phyloP scores from a whole-genome alignment of 30 jellyfish, hydroid and myxozoan species.

The Catostylus mosaicus region DNA sequence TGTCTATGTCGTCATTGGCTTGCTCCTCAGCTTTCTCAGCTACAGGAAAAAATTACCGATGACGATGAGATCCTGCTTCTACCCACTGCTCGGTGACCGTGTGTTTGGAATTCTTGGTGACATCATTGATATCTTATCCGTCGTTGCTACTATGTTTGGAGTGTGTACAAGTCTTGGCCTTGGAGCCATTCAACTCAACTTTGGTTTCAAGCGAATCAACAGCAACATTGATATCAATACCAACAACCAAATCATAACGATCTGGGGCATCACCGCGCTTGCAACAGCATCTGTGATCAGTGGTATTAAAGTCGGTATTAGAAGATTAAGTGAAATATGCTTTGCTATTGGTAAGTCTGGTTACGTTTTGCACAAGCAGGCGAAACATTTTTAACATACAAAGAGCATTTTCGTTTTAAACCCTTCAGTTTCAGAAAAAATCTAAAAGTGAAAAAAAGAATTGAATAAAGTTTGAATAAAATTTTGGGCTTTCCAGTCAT shows the following conservation, averaged over 20 bases:
- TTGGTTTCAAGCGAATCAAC: slow-evolving; percentile 87
- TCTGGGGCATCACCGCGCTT: slow-evolving; percentile 96
- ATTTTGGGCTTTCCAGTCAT: too few species aligned
- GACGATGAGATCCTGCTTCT: slow-evolving; percentile 95
- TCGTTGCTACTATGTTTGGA: slow-evolving; percentile 96
- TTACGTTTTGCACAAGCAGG: too few species aligned
- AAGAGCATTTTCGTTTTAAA: too few species aligned
- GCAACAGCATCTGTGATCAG: slow-evolving; percentile 97
- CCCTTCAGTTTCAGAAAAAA: too few species aligned
- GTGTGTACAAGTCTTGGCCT: slow-evolving; percentile 98
- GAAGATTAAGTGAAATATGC: slow-evolving; percentile 89
- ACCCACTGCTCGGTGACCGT: slow-evolving; percentile 92
- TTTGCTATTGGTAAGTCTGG: slow-evolving; percentile 85
- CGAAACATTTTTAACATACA: too few species aligned
- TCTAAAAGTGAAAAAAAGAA: too few species aligned
- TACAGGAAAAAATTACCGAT: slow-evolving; percentile 92
- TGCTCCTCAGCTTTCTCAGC: slow-evolving; percentile 78
- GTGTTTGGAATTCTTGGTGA: slow-evolving; percentile 90
- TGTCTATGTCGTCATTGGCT: slow-evolving; percentile 84
- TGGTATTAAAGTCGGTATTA: slow-evolving; percentile 89
- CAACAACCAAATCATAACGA: slow-evolving; percentile 70
- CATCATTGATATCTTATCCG: slow-evolving; percentile 84
- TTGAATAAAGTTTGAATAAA: too few species aligned
- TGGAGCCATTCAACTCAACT: slow-evolving; percentile 90
- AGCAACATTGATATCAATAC: slow-evolving; percentile 57